Conservation (phyloP, 2,888 invertebrate genomes). For the Drosophila subsilvestris region DNA sequence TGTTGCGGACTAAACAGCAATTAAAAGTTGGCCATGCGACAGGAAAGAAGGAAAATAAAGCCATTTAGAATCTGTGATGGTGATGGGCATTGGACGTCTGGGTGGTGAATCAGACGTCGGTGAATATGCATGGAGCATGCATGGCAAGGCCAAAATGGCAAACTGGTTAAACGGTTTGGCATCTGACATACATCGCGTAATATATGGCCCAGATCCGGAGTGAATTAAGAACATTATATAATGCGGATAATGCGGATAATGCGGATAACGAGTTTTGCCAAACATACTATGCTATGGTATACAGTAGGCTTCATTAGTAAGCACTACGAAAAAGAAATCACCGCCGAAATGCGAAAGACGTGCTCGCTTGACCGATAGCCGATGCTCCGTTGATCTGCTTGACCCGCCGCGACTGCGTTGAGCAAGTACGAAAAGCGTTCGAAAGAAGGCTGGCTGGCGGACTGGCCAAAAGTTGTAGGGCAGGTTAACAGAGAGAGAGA, state of each 20-base stretch:
- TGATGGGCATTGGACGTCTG: constrained; percentile 25
- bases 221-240: constrained; percentile 52
- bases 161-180: constrained; percentile 33
- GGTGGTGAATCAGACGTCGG: constrained; percentile 3
- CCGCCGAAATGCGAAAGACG: constrained; percentile 55
- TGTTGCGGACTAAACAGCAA: constrained; percentile 68
- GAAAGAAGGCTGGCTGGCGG: constrained; percentile 29
- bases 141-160: constrained; percentile 34
- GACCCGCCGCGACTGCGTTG: constrained; percentile 60
- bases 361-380: constrained; percentile 67
- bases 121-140: constrained; percentile 32
- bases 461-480: constrained; percentile 30
- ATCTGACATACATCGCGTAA: constrained; percentile 45
- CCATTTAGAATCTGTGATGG: constrained; percentile 63
- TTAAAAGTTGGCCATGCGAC: constrained; percentile 59
- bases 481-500: constrained; percentile 20
- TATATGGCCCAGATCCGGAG: constrained; percentile 47
- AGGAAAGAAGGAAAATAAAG: constrained; percentile 39
- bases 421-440: constrained; percentile 43
- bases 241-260: constrained; percentile 9
- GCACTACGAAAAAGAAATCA: constrained; percentile 23
- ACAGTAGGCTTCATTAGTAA: constrained; percentile 23
- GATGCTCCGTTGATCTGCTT: constrained; percentile 35
- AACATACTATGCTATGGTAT: no score
- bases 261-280: constrained; percentile 49